phyloP scores from a whole-genome alignment of 2,113 vertebrate species.

The Elephas maximus region DNA sequence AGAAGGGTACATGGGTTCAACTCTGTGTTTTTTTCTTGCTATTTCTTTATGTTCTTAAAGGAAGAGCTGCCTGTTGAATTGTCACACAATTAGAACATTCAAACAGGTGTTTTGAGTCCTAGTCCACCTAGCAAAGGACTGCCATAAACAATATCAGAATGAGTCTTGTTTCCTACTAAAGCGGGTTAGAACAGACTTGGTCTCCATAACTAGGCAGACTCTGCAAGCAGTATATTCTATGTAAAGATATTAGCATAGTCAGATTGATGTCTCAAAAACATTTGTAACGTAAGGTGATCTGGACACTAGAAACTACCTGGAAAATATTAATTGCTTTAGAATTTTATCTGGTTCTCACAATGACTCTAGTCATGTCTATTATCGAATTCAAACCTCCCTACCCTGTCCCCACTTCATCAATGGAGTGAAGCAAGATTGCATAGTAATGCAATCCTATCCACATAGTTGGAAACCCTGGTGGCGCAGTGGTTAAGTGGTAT shows the following conservation, averaged over 20 bases:
- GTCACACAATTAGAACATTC: background rate
- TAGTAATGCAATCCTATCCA: background rate
- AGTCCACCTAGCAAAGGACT: background rate
- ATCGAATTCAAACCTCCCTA: background rate
- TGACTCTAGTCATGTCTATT: background rate
- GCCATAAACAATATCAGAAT: conserved; percentile 32
- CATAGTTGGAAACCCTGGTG: background rate
- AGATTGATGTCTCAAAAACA: conserved; percentile 6
- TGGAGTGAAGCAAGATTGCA: background rate
- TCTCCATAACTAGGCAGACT: conserved; percentile 36
- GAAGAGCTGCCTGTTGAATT: background rate
- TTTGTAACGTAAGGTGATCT: conserved; percentile 28
- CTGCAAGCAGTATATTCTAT: background rate
- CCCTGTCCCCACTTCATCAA: background rate
- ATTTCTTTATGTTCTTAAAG: conserved; percentile 39
- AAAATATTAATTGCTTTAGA: conserved; percentile 28
- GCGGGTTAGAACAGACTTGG: conserved; percentile 27
- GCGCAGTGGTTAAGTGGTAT: too few species aligned
- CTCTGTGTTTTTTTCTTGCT: background rate
- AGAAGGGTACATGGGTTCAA: background rate
- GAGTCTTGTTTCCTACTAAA: conserved; percentile 38
- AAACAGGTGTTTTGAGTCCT: conserved; percentile 42
- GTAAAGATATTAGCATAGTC: background rate
- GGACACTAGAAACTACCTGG: background rate
- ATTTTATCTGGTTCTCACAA: conserved; percentile 35